Percentiles rank a stretch among this genome's conserved stretches.
Conservation (phyloP, 2,113 vertebrate species). For the Apodemus speciosus region DNA sequence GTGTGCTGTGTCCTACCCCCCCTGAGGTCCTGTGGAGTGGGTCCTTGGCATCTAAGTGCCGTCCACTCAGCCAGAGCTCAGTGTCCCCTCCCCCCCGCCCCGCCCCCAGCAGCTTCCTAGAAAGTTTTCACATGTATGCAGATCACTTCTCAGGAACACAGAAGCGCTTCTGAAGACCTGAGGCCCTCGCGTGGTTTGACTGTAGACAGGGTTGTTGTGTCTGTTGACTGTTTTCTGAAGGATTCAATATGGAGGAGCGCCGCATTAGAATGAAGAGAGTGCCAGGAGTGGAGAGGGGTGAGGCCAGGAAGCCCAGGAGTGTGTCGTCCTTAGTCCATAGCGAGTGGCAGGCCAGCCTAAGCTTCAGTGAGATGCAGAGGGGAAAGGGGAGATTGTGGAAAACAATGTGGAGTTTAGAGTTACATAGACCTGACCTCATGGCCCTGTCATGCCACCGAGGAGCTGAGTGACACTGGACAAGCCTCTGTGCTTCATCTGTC, state of each 20-base stretch:
- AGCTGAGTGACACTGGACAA: neutral
- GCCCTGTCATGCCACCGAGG: neutral
- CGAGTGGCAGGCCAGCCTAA: neutral
- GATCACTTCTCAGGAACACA: neutral
- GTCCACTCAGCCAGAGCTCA: neutral
- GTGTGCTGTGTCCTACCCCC: neutral
- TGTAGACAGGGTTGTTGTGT: neutral
- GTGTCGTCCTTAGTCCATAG: neutral
- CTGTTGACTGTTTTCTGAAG: neutral
- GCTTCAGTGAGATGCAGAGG: neutral
- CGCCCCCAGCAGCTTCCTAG: neutral
- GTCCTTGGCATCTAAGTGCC: neutral
- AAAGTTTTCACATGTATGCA: neutral
- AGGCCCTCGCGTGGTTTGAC: neutral
- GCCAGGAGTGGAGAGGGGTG: neutral
- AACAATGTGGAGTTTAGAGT: neutral
- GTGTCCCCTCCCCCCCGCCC: too few relatives aligned
- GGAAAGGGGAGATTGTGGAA: neutral
- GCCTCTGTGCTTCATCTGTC: constrained; percentile 20
- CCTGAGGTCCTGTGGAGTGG: neutral
- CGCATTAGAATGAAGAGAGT: neutral
- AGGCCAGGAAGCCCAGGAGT: neutral
- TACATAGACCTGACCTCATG: neutral
- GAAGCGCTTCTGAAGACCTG: neutral
- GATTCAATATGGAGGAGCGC: neutral